Evolutionary conservation across 2,888 invertebrate genomes (phyloP), one percentile per base, ranked within the genome.

Genomic region (Boloria euphrosyne): DNA sequence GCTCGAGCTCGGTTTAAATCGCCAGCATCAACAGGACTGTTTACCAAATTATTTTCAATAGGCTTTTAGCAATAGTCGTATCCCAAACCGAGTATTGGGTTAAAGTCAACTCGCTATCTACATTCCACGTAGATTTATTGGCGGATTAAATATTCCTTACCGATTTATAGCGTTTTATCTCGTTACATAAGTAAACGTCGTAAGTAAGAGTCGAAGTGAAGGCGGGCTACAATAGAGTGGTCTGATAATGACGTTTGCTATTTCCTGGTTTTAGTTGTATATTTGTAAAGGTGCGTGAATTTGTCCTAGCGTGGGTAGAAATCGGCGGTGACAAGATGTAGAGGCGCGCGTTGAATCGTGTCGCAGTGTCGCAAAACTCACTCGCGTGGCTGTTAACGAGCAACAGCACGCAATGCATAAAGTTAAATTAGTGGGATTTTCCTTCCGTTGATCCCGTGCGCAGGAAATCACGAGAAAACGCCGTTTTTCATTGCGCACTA

Each of bases 1-100:
- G 86, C 82, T 78, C 82, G 78, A 80, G 84, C 84, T 83, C 82
- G 82, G 79, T 81, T 87, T 84, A 84, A 88, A 90, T 90, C 88
- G 89, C 88, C 84, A 85, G 88, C 89, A 90, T 89, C 88, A 84
- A 83, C 86, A 80, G 81, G 78, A 77, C 84, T 90, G 90, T 90
- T 89, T 85, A 87, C 91, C 87, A 88, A 91, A 92, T 90, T 89
- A 90, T 90, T 90, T 90, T 86, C 90, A 88, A 90, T 89, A 87
- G 87, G 79, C 83, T 84, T 84, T 84, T 85, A 84, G 82, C 85
- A 89, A 88, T 87, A 85, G 83, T 83, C 83, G 80, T 86, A 85
- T 83, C 77, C 76, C 74, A 66, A 74, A 58, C 71, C 75, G 68
- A 75, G 76, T 81, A 79, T 78, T 78, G 77, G 78, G 78, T 76